Evolutionary conservation across 2,888 invertebrate genomes (phyloP).

Genomic region (Acronicta psi): DNA sequence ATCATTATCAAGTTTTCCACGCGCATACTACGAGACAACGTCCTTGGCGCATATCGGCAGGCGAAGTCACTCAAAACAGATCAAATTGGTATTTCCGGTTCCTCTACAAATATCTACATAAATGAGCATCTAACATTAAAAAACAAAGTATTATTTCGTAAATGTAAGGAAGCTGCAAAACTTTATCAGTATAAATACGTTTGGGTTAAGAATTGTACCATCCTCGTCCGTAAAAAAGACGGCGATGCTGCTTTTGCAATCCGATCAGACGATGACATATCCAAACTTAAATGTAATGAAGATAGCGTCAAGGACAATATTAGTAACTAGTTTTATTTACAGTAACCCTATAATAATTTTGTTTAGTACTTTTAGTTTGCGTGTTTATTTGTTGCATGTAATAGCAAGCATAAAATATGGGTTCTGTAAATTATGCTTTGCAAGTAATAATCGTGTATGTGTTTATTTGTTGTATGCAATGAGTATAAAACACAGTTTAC

Average conservation of each 20-base stretch:
- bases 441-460: too few species aligned
- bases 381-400: too few species aligned
- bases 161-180: slow-evolving; percentile 4
- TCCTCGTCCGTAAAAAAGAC: slow-evolving; percentile 2
- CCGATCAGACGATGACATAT: neutral
- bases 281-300: neutral
- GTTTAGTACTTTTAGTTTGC: too few species aligned
- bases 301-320: too few species aligned
- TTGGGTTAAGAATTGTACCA: slow-evolving; percentile 5
- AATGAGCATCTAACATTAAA: slow-evolving; percentile 8
- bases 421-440: too few species aligned
- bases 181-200: slow-evolving; percentile 2
- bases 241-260: neutral
- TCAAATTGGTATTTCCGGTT: slow-evolving; percentile 4
- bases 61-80: slow-evolving; percentile 4
- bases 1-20: slow-evolving; percentile 11
- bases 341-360: too few species aligned
- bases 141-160: slow-evolving; percentile 1
- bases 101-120: slow-evolving; percentile 1
- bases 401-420: too few species aligned
- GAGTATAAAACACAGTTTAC: neutral
- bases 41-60: slow-evolving; percentile 5
- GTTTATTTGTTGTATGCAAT: neutral
- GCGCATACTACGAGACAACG: slow-evolving; percentile 8
- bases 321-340: too few species aligned